These are phyloP conservation scores for Poeciliopsis turrubarensis DNA, from an alignment of 2,113 vertebrate genomes.

Conservation along the genomic window DNA sequence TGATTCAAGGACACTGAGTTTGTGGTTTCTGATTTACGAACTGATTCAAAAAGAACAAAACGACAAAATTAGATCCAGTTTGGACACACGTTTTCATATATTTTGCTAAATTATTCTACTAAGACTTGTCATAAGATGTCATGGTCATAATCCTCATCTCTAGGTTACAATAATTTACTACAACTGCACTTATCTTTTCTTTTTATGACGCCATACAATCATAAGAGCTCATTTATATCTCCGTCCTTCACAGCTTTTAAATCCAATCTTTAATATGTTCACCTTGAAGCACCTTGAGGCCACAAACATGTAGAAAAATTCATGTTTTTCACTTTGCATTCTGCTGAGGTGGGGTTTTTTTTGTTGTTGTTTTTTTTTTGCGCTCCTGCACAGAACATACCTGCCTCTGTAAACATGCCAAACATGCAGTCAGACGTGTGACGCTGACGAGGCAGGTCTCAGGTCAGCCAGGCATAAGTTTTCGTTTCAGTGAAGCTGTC, in stretches of 20 bases:
- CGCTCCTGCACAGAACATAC: neutral
- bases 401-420: neutral
- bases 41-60: neutral
- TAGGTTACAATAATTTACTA: neutral
- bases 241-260: neutral
- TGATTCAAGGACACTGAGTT: neutral
- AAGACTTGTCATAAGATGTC: neutral
- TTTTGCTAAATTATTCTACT: neutral
- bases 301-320: neutral
- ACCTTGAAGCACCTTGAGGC: neutral
- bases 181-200: neutral
- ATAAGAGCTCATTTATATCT: neutral
- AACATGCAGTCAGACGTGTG: constrained; percentile 17
- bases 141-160: neutral
- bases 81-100: neutral
- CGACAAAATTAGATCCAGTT: neutral
- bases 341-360: constrained; percentile 46
- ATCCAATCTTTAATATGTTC: neutral
- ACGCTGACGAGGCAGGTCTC: constrained; percentile 42
- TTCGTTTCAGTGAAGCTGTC: constrained; percentile 40
- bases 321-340: constrained; percentile 39
- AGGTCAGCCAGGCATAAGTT: constrained; percentile 46
- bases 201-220: neutral
- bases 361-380: neutral
- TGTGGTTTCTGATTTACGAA: neutral